Evolutionary conservation across 2,113 vertebrate species (phyloP).

Genomic region (Tylochromis polylepis): DNA sequence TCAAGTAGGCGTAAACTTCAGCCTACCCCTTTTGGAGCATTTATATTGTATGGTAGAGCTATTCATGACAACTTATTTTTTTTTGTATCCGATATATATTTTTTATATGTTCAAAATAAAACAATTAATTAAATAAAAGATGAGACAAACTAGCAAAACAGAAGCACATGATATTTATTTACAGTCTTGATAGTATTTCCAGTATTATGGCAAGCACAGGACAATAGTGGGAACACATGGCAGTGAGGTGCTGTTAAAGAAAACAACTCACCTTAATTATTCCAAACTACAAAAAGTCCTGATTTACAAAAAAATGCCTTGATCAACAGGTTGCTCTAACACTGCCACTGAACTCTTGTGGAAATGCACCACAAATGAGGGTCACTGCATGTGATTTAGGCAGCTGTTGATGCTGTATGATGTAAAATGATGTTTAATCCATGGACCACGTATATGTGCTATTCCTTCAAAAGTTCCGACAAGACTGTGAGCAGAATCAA

Average conservation of each 20-base stretch:
- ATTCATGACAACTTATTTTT: background rate
- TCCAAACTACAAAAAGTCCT: background rate
- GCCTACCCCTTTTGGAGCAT: background rate
- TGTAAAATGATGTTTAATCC: background rate
- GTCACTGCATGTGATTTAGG: background rate
- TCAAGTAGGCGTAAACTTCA: background rate
- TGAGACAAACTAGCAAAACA: background rate
- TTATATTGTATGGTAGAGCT: background rate
- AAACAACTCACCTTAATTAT: background rate
- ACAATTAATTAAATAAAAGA: background rate
- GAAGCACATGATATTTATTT: constrained; percentile 15
- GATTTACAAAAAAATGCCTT: background rate
- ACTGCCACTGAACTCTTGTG: background rate
- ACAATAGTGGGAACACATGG: background rate
- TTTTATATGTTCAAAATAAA: background rate
- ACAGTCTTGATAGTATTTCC: background rate
- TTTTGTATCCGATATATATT: background rate
- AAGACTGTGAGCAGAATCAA: background rate
- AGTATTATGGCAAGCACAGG: background rate
- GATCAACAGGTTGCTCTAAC: background rate
- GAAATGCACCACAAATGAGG: background rate
- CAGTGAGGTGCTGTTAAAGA: background rate
- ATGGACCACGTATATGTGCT: background rate
- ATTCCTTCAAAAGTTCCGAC: background rate
- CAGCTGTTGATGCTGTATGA: background rate